Evolutionary conservation across 2,797 vertebrate species (phyloP).

Genomic region (Austrolebias charrua): DNA sequence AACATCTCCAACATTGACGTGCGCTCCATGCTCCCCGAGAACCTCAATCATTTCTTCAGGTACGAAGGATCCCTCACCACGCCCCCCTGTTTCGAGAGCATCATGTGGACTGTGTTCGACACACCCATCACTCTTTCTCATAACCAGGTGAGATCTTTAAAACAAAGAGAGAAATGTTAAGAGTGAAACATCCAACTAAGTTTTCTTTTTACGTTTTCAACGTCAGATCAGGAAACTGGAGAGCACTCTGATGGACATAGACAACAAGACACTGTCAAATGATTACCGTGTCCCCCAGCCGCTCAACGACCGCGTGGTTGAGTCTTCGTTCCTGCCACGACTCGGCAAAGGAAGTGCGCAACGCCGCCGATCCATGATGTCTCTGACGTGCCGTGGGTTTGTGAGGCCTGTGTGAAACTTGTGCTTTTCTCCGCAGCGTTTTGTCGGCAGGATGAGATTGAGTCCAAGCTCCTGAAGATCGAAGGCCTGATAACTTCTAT

Average conservation of each 20-base stretch:
- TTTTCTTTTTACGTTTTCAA: background rate
- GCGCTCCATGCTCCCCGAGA: constrained; percentile 85
- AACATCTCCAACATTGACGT: constrained; percentile 76
- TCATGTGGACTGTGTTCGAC: constrained; percentile 89
- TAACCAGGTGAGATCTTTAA: constrained; percentile 79
- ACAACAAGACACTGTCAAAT: constrained; percentile 84
- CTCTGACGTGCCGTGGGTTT: background rate
- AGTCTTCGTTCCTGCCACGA: constrained; percentile 82
- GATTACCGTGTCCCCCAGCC: constrained; percentile 87
- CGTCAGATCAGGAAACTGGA: constrained; percentile 86
- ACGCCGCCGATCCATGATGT: constrained; percentile 10
- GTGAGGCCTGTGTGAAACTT: background rate
- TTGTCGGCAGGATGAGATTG: constrained; percentile 82
- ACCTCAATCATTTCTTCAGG: constrained; percentile 84
- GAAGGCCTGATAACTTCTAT: constrained; percentile 82
- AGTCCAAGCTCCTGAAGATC: constrained; percentile 80
- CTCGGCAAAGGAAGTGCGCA: constrained; percentile 72
- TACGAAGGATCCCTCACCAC: constrained; percentile 92
- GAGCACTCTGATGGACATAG: constrained; percentile 82
- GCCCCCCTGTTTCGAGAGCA: constrained; percentile 90
- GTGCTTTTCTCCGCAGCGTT: constrained; percentile 67
- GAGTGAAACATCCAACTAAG: background rate
- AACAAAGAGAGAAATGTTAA: background rate
- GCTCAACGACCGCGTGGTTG: constrained; percentile 82
- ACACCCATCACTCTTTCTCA: constrained; percentile 82